phyloP scores from a whole-genome alignment of 2,888 invertebrate genomes.

The Artemia sinica region DNA sequence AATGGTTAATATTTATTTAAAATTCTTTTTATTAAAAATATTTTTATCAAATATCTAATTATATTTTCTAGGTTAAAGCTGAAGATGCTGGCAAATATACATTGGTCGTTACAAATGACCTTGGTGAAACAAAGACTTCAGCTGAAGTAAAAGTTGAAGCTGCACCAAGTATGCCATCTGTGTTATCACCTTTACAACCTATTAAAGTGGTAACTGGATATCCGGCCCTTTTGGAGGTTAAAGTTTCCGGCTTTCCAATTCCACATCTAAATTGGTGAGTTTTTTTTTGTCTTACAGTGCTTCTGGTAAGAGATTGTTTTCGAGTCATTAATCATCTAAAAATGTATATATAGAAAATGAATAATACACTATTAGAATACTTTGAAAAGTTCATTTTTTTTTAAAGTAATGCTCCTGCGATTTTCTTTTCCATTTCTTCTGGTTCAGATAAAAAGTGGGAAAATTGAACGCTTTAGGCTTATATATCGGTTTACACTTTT shows the following conservation, averaged over 20 bases:
- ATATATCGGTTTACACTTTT: no score
- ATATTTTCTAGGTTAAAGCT: slow-evolving; percentile 26
- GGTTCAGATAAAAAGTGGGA: no score
- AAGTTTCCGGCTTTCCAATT: slow-evolving; percentile 29
- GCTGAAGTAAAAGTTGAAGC: slow-evolving; percentile 26
- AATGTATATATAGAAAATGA: no score
- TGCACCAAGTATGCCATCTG: slow-evolving; percentile 45
- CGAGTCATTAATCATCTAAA: not conserved
- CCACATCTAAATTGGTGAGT: slow-evolving; percentile 29
- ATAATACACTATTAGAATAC: no score
- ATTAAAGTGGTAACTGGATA: slow-evolving; percentile 28
- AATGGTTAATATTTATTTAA: no score
- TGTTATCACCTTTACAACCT: slow-evolving; percentile 32
- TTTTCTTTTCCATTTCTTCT: no score
- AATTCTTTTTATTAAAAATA: no score
- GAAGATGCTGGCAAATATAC: slow-evolving; percentile 31
- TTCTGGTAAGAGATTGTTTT: slow-evolving; percentile 23
- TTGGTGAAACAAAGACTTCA: slow-evolving; percentile 28
- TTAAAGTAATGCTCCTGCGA: no score
- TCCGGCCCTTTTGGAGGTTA: slow-evolving; percentile 28
- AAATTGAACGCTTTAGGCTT: no score
- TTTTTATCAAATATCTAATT: no score
- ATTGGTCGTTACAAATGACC: slow-evolving; percentile 30
- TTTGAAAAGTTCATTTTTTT: no score
- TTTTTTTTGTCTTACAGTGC: not conserved